Evolutionary conservation across 2,797 vertebrate species (phyloP).

Genomic region (Pristis pectinata): DNA sequence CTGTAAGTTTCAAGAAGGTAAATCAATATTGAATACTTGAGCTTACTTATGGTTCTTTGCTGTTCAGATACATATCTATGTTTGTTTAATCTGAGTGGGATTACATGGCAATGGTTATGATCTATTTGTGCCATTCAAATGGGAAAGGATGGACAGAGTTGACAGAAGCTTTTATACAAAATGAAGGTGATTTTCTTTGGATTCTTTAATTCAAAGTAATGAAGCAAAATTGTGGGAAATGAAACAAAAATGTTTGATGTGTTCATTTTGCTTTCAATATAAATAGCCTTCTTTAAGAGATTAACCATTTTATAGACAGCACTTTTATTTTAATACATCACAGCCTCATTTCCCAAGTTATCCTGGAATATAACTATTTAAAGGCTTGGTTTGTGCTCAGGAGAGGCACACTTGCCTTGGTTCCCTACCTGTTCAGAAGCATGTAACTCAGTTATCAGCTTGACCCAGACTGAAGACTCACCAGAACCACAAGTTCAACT

Average conservation of each 20-base stretch:
- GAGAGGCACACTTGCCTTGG: not conserved
- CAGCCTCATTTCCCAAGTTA: not conserved
- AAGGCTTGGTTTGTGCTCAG: not conserved
- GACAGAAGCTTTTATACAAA: not conserved
- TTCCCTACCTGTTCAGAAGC: not conserved
- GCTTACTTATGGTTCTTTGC: not conserved
- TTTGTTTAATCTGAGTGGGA: not conserved
- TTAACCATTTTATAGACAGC: not conserved
- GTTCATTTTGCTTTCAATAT: not conserved
- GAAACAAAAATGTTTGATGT: not conserved
- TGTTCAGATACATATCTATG: too few relatives aligned
- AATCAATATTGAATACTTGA: not conserved
- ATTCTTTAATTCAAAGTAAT: not conserved
- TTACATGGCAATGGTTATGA: not conserved
- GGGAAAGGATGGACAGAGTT: not conserved
- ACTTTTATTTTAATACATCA: not conserved
- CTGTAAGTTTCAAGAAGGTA: not conserved
- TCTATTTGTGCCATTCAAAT: not conserved
- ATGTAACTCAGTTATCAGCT: not conserved
- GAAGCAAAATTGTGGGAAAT: not conserved
- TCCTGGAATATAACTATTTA: not conserved
- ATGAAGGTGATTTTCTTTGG: not conserved
- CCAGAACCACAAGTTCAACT: not conserved
- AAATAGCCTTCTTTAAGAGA: not conserved
- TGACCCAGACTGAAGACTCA: not conserved